Conservation (phyloP, 2,888 invertebrate genomes). For the Polylopha cassiicola region DNA sequence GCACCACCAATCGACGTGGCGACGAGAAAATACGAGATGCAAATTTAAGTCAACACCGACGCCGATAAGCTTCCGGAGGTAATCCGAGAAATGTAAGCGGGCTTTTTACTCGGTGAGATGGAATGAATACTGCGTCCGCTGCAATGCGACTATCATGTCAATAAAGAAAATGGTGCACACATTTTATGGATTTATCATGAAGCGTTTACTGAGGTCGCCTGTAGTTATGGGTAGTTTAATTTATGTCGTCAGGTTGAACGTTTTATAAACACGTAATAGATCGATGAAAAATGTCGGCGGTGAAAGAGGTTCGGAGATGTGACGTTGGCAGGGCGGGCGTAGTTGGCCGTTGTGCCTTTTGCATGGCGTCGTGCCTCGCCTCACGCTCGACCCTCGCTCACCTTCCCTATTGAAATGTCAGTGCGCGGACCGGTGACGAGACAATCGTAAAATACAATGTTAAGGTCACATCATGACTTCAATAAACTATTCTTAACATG, state of each 20-base stretch:
- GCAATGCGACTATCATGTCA: constrained; percentile 35
- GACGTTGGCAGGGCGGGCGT: constrained; percentile 25
- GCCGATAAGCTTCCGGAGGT: constrained; percentile 62
- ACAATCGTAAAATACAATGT: constrained; percentile 76
- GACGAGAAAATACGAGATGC: constrained; percentile 69
- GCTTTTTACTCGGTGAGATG: constrained; percentile 30
- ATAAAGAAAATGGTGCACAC: constrained; percentile 40
- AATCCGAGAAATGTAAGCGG: constrained; percentile 50
- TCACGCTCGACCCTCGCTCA: constrained; percentile 70
- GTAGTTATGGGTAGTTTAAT: constrained; percentile 38
- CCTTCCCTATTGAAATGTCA: constrained; percentile 76
- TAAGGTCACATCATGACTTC: constrained; percentile 76
- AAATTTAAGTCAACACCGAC: constrained; percentile 68
- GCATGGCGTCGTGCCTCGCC: constrained; percentile 54
- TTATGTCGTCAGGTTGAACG: constrained; percentile 35
- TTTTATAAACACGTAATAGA: constrained; percentile 38
- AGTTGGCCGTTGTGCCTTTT: constrained; percentile 42
- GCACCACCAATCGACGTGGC: constrained; percentile 66
- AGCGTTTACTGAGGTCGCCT: constrained; percentile 37
- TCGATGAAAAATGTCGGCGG: constrained; percentile 38
- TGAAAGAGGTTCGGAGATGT: constrained; percentile 27
- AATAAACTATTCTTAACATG: constrained; percentile 73
- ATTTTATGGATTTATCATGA: constrained; percentile 45
- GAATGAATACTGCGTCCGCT: constrained; percentile 45
- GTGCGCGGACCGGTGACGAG: constrained; percentile 70